A percentile compares a stretch with the other conserved stretches of the same genome.
Conservation (phyloP, 2,888 invertebrate species). For the Hirtodrosophila confusa region DNA sequence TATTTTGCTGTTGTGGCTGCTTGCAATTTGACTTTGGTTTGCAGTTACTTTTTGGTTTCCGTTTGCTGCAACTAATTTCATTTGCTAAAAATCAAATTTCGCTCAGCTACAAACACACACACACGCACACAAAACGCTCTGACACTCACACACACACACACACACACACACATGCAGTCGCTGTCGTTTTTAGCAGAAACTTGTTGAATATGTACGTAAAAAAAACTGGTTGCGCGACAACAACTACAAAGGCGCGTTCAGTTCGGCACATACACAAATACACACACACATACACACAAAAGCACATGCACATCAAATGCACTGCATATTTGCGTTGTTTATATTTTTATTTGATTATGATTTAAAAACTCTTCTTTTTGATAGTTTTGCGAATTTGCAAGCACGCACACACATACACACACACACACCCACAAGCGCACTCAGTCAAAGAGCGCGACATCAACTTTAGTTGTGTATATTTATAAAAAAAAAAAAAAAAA, state of each 20-base stretch:
- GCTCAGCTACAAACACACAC: constrained; percentile 45
- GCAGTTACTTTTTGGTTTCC: constrained; percentile 59
- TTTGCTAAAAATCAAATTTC: constrained; percentile 63
- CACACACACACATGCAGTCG: constrained; percentile 17
- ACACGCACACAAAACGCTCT: constrained; percentile 17
- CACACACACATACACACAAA: constrained; percentile 17
- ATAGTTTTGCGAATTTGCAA: constrained; percentile 37
- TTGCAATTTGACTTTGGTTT: constrained; percentile 59
- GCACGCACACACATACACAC: constrained; percentile 15
- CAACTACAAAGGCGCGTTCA: constrained; percentile 54
- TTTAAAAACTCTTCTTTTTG: constrained; percentile 21
- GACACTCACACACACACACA: constrained; percentile 27
- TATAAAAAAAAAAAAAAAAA: constrained; percentile 29
- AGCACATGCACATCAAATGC: constrained; percentile 28
- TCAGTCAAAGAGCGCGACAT: constrained; percentile 29
- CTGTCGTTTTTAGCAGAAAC: constrained; percentile 52
- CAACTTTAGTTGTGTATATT: constrained; percentile 39
- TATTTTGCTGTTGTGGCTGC: constrained; percentile 24
- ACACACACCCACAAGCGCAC: constrained; percentile 15
- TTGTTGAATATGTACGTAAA: constrained; percentile 63
- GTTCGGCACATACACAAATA: constrained; percentile 43
- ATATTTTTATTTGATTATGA: constrained; percentile 35
- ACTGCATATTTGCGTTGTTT: constrained; percentile 55
- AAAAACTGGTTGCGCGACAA: constrained; percentile 64
- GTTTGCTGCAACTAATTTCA: constrained; percentile 60